phyloP scores from a whole-genome alignment of 2,797 vertebrate species.

The Hozukius guyotensis region DNA sequence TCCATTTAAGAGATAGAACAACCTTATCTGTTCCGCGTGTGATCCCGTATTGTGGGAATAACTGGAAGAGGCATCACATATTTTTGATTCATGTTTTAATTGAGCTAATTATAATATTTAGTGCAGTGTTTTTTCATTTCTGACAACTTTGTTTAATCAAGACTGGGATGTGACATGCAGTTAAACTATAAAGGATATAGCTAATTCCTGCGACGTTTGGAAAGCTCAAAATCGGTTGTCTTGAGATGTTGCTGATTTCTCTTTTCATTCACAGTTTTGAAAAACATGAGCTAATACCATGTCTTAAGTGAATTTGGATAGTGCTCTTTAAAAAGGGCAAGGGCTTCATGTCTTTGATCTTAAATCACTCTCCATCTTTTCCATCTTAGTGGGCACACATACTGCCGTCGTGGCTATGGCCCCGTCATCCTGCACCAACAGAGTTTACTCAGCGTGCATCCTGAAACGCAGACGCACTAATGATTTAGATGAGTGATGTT shows the following conservation, averaged over 20 bases:
- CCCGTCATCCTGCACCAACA: constrained; percentile 35
- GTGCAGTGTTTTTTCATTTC: not conserved
- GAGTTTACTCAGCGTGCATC: constrained; percentile 77
- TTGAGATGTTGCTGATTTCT: not conserved
- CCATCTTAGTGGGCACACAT: constrained; percentile 26
- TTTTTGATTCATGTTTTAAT: constrained; percentile 13
- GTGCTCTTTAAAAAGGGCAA: not conserved
- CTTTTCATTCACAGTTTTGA: not conserved
- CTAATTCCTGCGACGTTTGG: not conserved
- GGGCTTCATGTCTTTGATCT: constrained; percentile 23
- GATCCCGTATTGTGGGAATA: constrained; percentile 46
- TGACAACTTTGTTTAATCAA: not conserved
- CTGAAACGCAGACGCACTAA: constrained; percentile 77
- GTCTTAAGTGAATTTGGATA: not conserved
- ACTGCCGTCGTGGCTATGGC: constrained; percentile 8
- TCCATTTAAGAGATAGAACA: constrained; percentile 80
- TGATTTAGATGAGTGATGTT: constrained; percentile 77
- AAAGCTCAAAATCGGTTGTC: not conserved
- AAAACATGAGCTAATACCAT: not conserved
- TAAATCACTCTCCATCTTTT: constrained; percentile 36
- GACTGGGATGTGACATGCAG: not conserved
- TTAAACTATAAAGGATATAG: not conserved
- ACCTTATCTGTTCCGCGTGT: constrained; percentile 66
- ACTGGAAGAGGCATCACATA: not conserved
- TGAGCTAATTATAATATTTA: not conserved